phyloP scores from a whole-genome alignment of 2,888 invertebrate species.

The Isoperla grammatica region DNA sequence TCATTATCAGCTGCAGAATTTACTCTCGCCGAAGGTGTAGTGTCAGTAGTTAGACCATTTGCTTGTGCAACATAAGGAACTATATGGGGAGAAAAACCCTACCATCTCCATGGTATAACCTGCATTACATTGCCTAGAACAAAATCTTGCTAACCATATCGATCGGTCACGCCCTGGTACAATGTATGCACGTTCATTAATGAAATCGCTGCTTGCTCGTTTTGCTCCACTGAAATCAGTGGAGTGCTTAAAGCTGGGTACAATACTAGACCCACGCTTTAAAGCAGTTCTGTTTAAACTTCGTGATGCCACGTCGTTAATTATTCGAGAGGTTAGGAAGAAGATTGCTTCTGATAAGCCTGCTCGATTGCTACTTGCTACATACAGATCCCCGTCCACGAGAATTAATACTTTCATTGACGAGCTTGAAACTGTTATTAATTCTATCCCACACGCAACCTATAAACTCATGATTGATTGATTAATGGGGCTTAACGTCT shows the following conservation, averaged over 20 bases:
- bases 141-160: neutral
- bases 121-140: neutral
- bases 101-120: slow-evolving; percentile 9
- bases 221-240: neutral
- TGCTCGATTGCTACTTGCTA: neutral
- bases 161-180: neutral
- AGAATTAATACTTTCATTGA: too few relatives aligned
- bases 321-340: too few relatives aligned
- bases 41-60: neutral
- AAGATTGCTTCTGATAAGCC: neutral
- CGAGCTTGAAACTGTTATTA: too few relatives aligned
- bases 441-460: too few relatives aligned
- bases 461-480: too few relatives aligned
- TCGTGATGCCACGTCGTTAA: neutral
- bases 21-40: neutral
- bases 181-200: neutral
- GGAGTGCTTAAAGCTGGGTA: neutral
- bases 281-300: neutral
- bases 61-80: neutral
- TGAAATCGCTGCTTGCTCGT: neutral
- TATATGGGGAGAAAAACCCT: slow-evolving; percentile 2
- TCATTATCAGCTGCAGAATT: neutral
- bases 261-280: slow-evolving; percentile 7
- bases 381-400: too few relatives aligned
- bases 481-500: too few relatives aligned